Conservation (phyloP, 2,113 vertebrate genomes). For the Mus musculus region GRCm39 chr8:99409501-99410000, state of each 20-base stretch:
- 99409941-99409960: not conserved
- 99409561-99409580: slow-evolving; percentile 68
- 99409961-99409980: not conserved
- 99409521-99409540: slow-evolving; percentile 23
- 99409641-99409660: not conserved
- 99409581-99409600: slow-evolving; percentile 15
- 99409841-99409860: not conserved
- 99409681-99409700: not conserved
- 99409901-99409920: not conserved
- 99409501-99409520: slow-evolving; percentile 54
- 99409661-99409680: not conserved
- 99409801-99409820: not conserved
- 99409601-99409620: slow-evolving; percentile 8
- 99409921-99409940: not conserved
- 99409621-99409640: not conserved
- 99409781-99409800: too few relatives aligned
- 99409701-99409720: not conserved
- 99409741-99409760: not conserved
- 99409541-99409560: not conserved
- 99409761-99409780: not conserved
- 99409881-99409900: not conserved
- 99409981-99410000: not conserved
- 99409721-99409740: not conserved
- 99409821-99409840: not conserved
- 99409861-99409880: not conserved